Evolutionary conservation across 2,888 invertebrate species (phyloP).

Genomic region (Flexamia atlantica): DNA sequence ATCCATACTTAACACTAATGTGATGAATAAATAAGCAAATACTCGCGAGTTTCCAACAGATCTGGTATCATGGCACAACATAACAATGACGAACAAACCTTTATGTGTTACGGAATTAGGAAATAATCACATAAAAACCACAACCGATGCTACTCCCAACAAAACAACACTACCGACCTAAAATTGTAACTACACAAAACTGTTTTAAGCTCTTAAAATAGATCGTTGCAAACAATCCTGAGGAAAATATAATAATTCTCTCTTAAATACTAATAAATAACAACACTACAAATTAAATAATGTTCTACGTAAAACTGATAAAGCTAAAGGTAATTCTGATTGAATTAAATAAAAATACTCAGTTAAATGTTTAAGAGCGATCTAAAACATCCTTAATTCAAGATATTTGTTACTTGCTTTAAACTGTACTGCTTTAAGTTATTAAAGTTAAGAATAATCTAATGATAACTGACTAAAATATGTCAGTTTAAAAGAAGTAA

Average conservation of each 20-base stretch:
- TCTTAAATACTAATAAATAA: constrained; percentile 41
- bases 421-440: not conserved
- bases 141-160: constrained; percentile 32
- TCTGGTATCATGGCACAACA: constrained; percentile 47
- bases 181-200: not conserved
- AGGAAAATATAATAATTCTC: not conserved
- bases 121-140: constrained; percentile 45
- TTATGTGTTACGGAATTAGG: not conserved
- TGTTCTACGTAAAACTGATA: not conserved
- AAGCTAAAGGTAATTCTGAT: not conserved
- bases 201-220: constrained; percentile 17
- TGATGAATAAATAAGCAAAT: constrained; percentile 36
- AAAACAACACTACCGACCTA: constrained; percentile 33
- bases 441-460: not conserved
- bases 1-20: constrained; percentile 38
- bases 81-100: constrained; percentile 30
- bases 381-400: too few relatives aligned
- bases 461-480: not conserved
- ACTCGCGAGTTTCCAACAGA: constrained; percentile 7
- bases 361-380: not conserved
- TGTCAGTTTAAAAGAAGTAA: constrained; percentile 12
- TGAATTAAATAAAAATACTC: not conserved
- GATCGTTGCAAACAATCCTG: constrained; percentile 44
- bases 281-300: constrained; percentile 11
- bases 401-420: too few relatives aligned